These are phyloP conservation scores for Lithophane ornitopus DNA, from an alignment of 2,888 invertebrate species.

Conservation along the genomic window DNA sequence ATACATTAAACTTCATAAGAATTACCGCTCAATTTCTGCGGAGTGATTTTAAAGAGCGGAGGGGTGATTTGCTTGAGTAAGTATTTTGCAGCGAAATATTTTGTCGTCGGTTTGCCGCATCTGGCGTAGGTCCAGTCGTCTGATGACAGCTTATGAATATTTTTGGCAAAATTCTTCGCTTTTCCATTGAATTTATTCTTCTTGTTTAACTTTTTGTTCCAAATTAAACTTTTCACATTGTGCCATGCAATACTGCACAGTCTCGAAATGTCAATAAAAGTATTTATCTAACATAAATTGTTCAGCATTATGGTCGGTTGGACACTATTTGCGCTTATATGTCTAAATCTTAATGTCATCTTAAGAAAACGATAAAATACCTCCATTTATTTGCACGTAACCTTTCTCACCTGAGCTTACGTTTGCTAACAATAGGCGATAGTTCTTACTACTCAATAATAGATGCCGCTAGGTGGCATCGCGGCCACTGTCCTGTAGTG, in stretches of 20 bases:
- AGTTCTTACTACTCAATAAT: constrained; percentile 82
- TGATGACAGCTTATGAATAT: constrained; percentile 91
- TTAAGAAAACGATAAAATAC: constrained; percentile 71
- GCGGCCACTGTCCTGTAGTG: constrained; percentile 66
- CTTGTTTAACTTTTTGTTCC: constrained; percentile 82
- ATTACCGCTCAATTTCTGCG: constrained; percentile 83
- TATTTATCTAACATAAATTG: constrained; percentile 50
- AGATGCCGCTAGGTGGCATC: constrained; percentile 83
- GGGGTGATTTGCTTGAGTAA: constrained; percentile 87
- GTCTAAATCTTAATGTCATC: constrained; percentile 69
- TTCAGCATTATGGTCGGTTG: constrained; percentile 44
- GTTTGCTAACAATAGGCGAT: constrained; percentile 66
- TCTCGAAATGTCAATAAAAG: constrained; percentile 49
- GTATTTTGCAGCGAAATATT: constrained; percentile 89
- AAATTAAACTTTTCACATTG: constrained; percentile 71
- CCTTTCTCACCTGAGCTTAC: constrained; percentile 70
- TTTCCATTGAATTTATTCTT: constrained; percentile 81
- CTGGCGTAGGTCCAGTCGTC: constrained; percentile 89
- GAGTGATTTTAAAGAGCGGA: constrained; percentile 87
- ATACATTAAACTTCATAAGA: constrained; percentile 76
- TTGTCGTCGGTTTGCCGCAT: constrained; percentile 88
- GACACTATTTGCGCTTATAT: constrained; percentile 63
- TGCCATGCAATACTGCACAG: constrained; percentile 33
- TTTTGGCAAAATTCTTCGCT: constrained; percentile 87
- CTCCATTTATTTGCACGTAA: constrained; percentile 71